Conservation (phyloP, 2,888 invertebrate species). For the Cataglyphis altisquamis region DNA sequence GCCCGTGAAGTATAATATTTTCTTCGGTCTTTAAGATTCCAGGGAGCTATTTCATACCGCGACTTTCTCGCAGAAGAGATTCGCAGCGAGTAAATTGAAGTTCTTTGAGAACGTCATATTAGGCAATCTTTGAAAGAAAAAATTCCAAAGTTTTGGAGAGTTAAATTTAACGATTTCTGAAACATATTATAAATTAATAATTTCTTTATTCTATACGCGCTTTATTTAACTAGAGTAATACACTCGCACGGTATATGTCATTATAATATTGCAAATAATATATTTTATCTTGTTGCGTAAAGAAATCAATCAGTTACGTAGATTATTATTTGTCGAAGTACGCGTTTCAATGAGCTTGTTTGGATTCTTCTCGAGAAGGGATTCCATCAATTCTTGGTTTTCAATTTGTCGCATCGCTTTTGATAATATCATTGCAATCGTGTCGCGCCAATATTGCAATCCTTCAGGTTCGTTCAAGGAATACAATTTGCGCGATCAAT, state of each 20-base stretch:
- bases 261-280: neutral
- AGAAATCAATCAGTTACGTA: neutral
- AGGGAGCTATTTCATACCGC: constrained; percentile 29
- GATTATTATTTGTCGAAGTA: constrained; percentile 22
- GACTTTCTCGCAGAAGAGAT: constrained; percentile 22
- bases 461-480: constrained; percentile 40
- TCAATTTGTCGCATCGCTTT: constrained; percentile 37
- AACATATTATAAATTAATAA: neutral
- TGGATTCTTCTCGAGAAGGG: neutral
- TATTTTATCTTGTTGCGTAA: neutral
- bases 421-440: constrained; percentile 55
- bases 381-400: constrained; percentile 29
- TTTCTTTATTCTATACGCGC: neutral
- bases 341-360: neutral
- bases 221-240: neutral
- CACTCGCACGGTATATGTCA: too few relatives aligned
- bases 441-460: constrained; percentile 55
- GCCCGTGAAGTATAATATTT: constrained; percentile 34
- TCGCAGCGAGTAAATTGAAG: constrained; percentile 32
- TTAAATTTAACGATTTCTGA: neutral
- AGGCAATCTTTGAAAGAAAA: neutral
- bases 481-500: constrained; percentile 52
- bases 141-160: neutral
- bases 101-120: constrained; percentile 10
- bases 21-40: constrained; percentile 39